Evolutionary conservation across 2,113 vertebrate species (phyloP), one percentile per base, ranked within the genome.

Genomic region (Anolis sagrei): DNA sequence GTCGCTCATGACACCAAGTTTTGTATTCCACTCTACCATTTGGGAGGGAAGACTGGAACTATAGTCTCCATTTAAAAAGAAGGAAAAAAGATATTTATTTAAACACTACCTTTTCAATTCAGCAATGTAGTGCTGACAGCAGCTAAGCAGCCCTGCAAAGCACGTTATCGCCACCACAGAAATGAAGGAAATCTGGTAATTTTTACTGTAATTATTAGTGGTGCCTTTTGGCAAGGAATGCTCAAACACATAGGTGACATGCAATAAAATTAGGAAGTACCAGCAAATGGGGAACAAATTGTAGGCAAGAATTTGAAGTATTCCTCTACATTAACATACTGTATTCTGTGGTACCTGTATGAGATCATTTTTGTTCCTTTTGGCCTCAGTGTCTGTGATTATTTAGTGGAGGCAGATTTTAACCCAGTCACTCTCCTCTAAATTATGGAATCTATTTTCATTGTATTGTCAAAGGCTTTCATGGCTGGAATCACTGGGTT

Each of bases 281-380:
- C 89, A 90, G 82, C 75, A 70, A 4, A 70, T 72, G 62, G 83
- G 87, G 73, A 79, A 48, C 88, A 87, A 23, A 49, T 61, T 83
- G 81, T 78, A 69, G 36, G 39, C 7, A 81, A 76, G 48, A 39
- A 85, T 76, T 90, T 84, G 48, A 64, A 78, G 39, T 72, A 75
- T 83, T 86, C 86, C 76, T 79, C 89, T 90, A 78, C 54, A 39
- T 32, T 92, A 51, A 88, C 32, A 62, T 88, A n/a, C n/a, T n/a
- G n/a, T n/a, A 75, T 93, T 44, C 86, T 83, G 79, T 64, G 48
- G n/a, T 39, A 34, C 32, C 82, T 82, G 76, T 89, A 79, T 82
- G 90, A 94, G 86, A 86, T 92, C 91, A 90, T 70, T 93, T 90
- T 90, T 39, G 61, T 90, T 88, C 83, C 74, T 89, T 93, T 82